These are phyloP conservation scores for Cartodere bifasciata DNA, from an alignment of 2,888 invertebrate species.

Conservation along the genomic window DNA sequence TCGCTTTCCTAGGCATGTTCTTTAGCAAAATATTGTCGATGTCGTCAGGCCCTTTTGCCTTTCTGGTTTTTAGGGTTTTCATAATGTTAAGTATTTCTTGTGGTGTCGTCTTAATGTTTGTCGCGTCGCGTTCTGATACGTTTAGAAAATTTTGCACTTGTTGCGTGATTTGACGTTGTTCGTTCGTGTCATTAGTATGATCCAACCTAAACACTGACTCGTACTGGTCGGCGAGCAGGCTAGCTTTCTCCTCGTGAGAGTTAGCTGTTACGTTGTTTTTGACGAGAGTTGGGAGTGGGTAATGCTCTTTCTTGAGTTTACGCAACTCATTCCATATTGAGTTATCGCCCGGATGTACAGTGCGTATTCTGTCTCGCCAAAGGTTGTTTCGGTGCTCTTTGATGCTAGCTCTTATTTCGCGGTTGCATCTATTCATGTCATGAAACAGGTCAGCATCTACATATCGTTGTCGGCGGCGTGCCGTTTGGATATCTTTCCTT, in stretches of 20 bases:
- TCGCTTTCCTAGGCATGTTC: constrained; percentile 18
- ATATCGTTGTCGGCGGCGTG: too few relatives aligned
- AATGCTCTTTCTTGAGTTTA: constrained; percentile 6
- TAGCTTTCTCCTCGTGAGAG: constrained; percentile 8
- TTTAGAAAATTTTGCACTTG: too few relatives aligned
- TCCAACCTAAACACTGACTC: constrained; percentile 4
- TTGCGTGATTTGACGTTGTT: too few relatives aligned
- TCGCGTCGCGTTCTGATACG: too few relatives aligned
- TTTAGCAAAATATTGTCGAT: constrained; percentile 14
- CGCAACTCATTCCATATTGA: constrained; percentile 13
- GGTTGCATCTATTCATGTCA: too few relatives aligned
- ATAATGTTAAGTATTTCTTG: too few relatives aligned
- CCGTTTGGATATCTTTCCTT: too few relatives aligned
- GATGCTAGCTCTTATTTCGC: too few relatives aligned
- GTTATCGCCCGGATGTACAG: constrained; percentile 10
- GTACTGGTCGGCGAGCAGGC: constrained; percentile 3
- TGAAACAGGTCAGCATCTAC: too few relatives aligned
- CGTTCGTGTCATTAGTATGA: not conserved
- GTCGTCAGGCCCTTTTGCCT: constrained; percentile 14
- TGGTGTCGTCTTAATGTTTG: not conserved
- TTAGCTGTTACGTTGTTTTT: constrained; percentile 2
- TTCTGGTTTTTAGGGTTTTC: too few relatives aligned
- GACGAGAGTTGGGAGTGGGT: constrained; percentile 5
- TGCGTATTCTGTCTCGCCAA: constrained; percentile 6
- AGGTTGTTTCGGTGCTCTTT: constrained; percentile 8